Evolutionary conservation across 2,113 vertebrate genomes (phyloP).

Genomic region (Cardinalis cardinalis): DNA sequence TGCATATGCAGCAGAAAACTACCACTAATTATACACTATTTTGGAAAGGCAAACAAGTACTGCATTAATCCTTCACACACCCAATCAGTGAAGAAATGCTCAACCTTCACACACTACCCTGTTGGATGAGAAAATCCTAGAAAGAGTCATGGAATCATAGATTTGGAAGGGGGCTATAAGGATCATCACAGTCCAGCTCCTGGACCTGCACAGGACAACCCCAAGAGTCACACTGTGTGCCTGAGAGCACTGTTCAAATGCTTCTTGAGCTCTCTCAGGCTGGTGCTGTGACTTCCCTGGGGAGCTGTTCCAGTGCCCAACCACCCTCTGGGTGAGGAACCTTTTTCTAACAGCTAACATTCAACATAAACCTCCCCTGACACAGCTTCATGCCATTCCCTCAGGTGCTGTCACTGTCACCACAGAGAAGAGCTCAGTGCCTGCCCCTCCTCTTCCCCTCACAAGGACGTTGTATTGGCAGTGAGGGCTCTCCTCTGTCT

Average conservation of each 20-base stretch:
- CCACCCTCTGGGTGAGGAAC: background rate
- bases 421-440: background rate
- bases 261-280: background rate
- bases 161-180: background rate
- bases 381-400: background rate
- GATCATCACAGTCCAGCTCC: background rate
- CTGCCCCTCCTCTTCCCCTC: background rate
- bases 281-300: background rate
- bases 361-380: background rate
- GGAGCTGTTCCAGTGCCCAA: background rate
- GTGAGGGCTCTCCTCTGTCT: background rate
- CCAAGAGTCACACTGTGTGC: background rate
- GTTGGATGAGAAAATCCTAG: background rate
- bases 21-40: background rate
- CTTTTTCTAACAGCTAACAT: background rate
- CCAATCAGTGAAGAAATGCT: background rate
- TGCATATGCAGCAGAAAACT: background rate
- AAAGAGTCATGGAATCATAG: background rate
- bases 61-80: background rate
- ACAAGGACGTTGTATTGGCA: rapidly evolving
- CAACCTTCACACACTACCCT: background rate
- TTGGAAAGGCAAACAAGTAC: background rate
- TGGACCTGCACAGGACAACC: background rate
- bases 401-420: background rate
- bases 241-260: background rate